A percentile compares a stretch with the other conserved stretches of the same genome.
These are phyloP conservation scores for Alsophila aescularia DNA, from an alignment of 2,888 invertebrate species.

Conservation along the genomic window DNA sequence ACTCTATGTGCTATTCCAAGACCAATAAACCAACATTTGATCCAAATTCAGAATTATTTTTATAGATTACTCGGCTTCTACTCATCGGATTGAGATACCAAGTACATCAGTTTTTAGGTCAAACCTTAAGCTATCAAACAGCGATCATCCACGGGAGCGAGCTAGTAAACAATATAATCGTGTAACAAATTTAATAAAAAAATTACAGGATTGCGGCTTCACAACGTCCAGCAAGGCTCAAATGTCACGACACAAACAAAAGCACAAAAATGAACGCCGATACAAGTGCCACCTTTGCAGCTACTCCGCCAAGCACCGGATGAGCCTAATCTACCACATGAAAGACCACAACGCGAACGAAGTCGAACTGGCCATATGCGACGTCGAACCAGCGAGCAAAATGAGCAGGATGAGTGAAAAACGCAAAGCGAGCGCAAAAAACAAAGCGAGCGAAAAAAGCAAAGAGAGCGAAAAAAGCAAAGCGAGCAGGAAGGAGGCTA, in stretches of 20 bases:
- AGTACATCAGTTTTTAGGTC: too few relatives aligned
- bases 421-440: conserved; percentile 6
- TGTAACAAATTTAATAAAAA: too few relatives aligned
- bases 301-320: conserved; percentile 62
- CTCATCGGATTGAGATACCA: too few relatives aligned
- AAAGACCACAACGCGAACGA: conserved; percentile 47
- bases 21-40: too few relatives aligned
- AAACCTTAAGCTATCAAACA: too few relatives aligned
- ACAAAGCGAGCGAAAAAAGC: conserved; percentile 32
- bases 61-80: too few relatives aligned
- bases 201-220: conserved; percentile 51
- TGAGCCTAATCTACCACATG: conserved; percentile 68
- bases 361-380: conserved; percentile 17
- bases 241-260: conserved; percentile 54
- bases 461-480: conserved; percentile 15
- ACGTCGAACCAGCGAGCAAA: conserved; percentile 1
- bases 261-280: conserved; percentile 57
- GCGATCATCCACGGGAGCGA: too few relatives aligned
- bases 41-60: too few relatives aligned
- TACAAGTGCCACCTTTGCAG: conserved; percentile 64
- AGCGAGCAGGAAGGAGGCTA: neutral
- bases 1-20: too few relatives aligned
- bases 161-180: too few relatives aligned
- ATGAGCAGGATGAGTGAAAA: neutral
- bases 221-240: conserved; percentile 57